Evolutionary conservation across 1,140 invertebrate species (phyloP), one percentile per base, ranked within the genome.

Genomic region (Pachypsylla venusta): DNA sequence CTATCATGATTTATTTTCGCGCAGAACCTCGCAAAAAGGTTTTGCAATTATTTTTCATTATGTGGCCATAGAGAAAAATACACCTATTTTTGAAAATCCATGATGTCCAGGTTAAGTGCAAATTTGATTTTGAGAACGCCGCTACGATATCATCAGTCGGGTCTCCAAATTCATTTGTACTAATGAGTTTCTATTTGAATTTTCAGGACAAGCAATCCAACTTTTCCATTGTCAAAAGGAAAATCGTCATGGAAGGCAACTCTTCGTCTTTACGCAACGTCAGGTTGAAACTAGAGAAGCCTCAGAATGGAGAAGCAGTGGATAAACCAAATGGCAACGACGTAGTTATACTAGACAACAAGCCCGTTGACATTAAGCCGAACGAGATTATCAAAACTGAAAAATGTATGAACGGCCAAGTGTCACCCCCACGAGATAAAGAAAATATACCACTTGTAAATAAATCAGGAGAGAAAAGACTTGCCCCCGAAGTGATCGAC

Each of bases 401-500:
- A 3, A 19, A 19, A 3, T 19, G n/a, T 7, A 5, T 22, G 7
- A 48, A 48, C 42, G 42, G 42, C 7, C 42, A 48, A 19, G 42
- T 48, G n/a, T 5, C 42, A 19, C 42, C 42, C 4, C 42, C 57
- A 2, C 27, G 57, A 1, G 61, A 56, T 19, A 62, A 62, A 56
- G 61, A 62, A 56, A 62, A 62, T 28, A 62, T 62, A 42, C 61
- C 61, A 13, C 16, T 59, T 16, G 42, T 5, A 19, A 48, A 48
- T 48, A 48, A 48, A 48, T 3, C 42, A 48, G 42, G 42, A 48
- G 42, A 48, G 42, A 48, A 48, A 19, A 48, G 42, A 48, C 42
- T 48, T 5, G 42, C 42, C 7, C 78, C 80, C 1, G 81, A 83
- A 65, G 77, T 81, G n/a, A 80, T 81, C 25, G 78, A 82, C 60